Evolutionary conservation across 2,888 invertebrate species (phyloP), one percentile per base, ranked within the genome.

Genomic region (Ariolimax columbianus): DNA sequence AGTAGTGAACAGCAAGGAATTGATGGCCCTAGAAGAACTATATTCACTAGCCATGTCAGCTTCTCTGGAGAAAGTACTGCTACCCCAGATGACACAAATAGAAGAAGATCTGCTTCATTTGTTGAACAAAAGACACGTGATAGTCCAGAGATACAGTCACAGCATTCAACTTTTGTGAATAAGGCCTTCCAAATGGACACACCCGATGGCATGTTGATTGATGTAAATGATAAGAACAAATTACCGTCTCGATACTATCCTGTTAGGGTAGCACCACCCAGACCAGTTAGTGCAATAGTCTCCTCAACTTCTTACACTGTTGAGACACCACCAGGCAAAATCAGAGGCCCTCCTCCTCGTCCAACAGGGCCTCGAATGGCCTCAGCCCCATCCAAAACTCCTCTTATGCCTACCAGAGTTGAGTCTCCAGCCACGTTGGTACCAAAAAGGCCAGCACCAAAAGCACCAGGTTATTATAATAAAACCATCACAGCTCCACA

Each of bases 381-480:
- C 9, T 84, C 91, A 38, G 89, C 88, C 30, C 91, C 91, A n/a
- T 88, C 91, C 14, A 91, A 88, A 73, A 84, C 86, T 19, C 90
- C 90, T 2, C 36, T 92, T 38, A 82, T 89, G 23, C 89, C 89
- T 23, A 83, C 83, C 23, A 88, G 68, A 73, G 82, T 79, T 38
- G 81, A 77, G n/a, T 55, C 82, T 19, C 51, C 55, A n/a, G 66
- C 40, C 17, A 84, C 72, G 40, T n/a, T 72, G 66, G 80, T 88
- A 19, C 92, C 92, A 4, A 87, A 87, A 66, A 86, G 92, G 82
- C 91, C 91, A 14, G 92, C 91, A 1, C 92, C 93, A 1, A 87
- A 87, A 26, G 87, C 88, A 47, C 89, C 88, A 77, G 47, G 40
- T 26, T 11, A 14, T 26, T 30, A 38, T 59, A 63, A 23, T 38